Evolutionary conservation across 2,888 invertebrate genomes (phyloP).

Genomic region (Cremastobaeus sp.): DNA sequence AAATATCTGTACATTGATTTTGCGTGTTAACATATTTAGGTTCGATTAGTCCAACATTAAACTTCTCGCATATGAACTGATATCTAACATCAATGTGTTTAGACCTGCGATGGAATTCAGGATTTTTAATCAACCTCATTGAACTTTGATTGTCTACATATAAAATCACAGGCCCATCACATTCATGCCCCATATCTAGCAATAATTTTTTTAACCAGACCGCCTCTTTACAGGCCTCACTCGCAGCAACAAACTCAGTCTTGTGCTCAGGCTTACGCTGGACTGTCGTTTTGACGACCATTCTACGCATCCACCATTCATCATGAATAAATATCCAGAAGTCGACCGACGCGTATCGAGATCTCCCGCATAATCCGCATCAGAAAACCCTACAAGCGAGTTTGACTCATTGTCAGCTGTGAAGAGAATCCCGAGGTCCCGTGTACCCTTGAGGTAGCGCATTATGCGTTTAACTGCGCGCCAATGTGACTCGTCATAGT

Average conservation of each 20-base stretch:
- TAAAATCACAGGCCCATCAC: slow-evolving; percentile 41
- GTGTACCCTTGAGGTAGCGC: slow-evolving; percentile 39
- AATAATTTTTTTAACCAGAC: slow-evolving; percentile 31
- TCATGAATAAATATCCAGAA: slow-evolving; percentile 57
- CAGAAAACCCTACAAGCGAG: slow-evolving; percentile 9
- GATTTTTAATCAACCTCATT: slow-evolving; percentile 62
- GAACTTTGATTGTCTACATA: slow-evolving; percentile 55
- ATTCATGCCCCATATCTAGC: slow-evolving; percentile 1
- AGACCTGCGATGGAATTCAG: slow-evolving; percentile 61
- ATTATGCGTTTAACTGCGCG: slow-evolving; percentile 47
- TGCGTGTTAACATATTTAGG: background rate
- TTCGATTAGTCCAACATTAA: background rate
- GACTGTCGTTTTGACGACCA: slow-evolving; percentile 29
- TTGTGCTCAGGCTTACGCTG: slow-evolving; percentile 29
- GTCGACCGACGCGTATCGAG: slow-evolving; percentile 56
- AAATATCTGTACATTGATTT: background rate
- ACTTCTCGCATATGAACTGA: slow-evolving; percentile 1
- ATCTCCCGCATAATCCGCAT: slow-evolving; percentile 17
- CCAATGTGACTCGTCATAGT: slow-evolving; percentile 36
- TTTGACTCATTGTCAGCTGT: slow-evolving; percentile 1
- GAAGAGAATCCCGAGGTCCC: slow-evolving; percentile 42
- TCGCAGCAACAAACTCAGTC: slow-evolving; percentile 67
- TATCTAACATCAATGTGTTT: slow-evolving; percentile 63
- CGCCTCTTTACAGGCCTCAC: slow-evolving; percentile 62
- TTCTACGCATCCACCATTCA: slow-evolving; percentile 20